Evolutionary conservation across 2,113 vertebrate species (phyloP).

Genomic region (Ciconia boyciana): DNA sequence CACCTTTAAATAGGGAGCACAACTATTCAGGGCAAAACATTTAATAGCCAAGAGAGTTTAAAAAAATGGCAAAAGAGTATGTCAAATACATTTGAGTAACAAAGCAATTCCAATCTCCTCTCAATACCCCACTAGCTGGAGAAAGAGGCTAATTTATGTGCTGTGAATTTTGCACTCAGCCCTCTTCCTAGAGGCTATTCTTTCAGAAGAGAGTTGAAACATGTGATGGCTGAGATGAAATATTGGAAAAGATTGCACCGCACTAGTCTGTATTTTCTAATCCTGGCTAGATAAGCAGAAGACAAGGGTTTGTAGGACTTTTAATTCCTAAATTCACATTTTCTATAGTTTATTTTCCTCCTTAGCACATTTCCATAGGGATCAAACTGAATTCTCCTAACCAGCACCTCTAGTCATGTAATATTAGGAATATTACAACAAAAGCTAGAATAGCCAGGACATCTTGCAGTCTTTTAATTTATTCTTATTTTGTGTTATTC

Average conservation of each 20-base stretch:
- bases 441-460: not conserved
- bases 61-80: conserved; percentile 34
- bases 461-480: conserved; percentile 10
- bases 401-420: not conserved
- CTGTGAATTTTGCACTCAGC: conserved; percentile 53
- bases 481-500: conserved; percentile 8
- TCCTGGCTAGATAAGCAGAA: not conserved
- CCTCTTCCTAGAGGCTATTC: conserved; percentile 59
- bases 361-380: not conserved
- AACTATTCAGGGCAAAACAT: conserved; percentile 30
- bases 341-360: not conserved
- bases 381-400: not conserved
- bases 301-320: not conserved
- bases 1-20: conserved; percentile 45
- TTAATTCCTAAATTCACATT: not conserved
- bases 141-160: conserved; percentile 61
- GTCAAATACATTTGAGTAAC: conserved; percentile 55
- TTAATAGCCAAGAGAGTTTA: conserved; percentile 34
- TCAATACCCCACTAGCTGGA: conserved; percentile 55
- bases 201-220: conserved; percentile 16
- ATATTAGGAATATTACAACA: not conserved
- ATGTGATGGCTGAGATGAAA: conserved; percentile 12
- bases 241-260: not conserved
- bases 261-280: not conserved
- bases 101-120: conserved; percentile 52